phyloP scores from a whole-genome alignment of 2,888 invertebrate genomes.

The Uropetala carovei region DNA sequence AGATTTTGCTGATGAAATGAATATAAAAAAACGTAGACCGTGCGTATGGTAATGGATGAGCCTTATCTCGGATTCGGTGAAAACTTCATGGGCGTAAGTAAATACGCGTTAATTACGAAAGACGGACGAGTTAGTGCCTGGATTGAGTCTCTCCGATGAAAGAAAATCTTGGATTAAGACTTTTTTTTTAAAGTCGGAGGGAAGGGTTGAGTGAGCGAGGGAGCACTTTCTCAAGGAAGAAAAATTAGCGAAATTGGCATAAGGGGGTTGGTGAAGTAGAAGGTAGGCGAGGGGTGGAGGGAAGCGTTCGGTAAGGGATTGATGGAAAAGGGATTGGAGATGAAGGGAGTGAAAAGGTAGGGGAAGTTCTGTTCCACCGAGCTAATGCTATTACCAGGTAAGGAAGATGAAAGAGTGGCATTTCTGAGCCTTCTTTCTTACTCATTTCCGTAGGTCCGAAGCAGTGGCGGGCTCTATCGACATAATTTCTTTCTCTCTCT shows the following conservation, averaged over 20 bases:
- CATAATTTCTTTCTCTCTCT: no score
- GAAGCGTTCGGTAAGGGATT: not conserved
- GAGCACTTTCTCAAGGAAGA: constrained; percentile 30
- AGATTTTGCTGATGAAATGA: constrained; percentile 6
- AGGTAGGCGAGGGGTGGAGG: not conserved
- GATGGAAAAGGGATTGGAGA: constrained; percentile 31
- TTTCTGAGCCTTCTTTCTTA: not conserved
- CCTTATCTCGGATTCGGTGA: constrained; percentile 20
- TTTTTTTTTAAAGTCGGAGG: not conserved
- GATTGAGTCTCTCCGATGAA: constrained; percentile 47
- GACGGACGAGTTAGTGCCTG: constrained; percentile 34
- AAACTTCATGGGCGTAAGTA: constrained; percentile 18
- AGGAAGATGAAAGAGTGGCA: constrained; percentile 50
- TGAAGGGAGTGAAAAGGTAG: not conserved
- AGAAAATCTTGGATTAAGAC: constrained; percentile 56
- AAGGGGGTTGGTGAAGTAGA: not conserved
- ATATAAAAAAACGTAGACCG: not conserved
- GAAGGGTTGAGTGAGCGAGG: not conserved
- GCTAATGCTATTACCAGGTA: constrained; percentile 42
- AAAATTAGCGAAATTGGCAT: constrained; percentile 62
- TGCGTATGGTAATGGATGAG: constrained; percentile 15
- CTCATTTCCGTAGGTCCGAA: not conserved
- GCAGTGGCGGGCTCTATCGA: not conserved
- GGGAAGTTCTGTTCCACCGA: constrained; percentile 15
- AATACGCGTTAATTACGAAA: constrained; percentile 46